phyloP scores from a whole-genome alignment of 2,888 invertebrate genomes.

The Phyllotreta striolata region DNA sequence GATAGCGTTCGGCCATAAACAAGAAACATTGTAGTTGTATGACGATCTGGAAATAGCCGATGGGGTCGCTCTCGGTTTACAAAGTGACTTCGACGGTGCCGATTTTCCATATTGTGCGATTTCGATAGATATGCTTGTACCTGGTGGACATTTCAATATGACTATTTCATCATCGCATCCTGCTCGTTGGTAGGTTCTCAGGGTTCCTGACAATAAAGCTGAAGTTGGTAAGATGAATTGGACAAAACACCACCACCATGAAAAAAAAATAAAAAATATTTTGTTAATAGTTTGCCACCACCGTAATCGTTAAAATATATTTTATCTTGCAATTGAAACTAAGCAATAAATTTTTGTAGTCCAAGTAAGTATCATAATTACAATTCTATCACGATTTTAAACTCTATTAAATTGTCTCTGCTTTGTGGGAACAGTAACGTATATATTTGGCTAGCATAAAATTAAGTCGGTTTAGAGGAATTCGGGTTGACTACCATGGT shows the following conservation, averaged over 20 bases:
- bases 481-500: conserved; percentile 15
- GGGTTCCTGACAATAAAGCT: conserved; percentile 90
- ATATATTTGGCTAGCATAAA: conserved; percentile 14
- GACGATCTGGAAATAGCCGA: conserved; percentile 58
- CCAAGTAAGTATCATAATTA: background rate
- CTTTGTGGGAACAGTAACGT: background rate
- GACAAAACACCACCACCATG: conserved; percentile 19
- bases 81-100: conserved; percentile 54
- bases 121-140: conserved; percentile 90
- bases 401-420: conserved; percentile 2
- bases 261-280: background rate
- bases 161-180: conserved; percentile 93
- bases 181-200: conserved; percentile 89
- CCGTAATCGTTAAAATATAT: conserved; percentile 1
- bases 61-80: conserved; percentile 49
- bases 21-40: conserved; percentile 71
- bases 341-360: background rate
- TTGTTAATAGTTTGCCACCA: conserved; percentile 8
- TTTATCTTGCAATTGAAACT: background rate
- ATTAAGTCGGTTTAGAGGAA: conserved; percentile 18
- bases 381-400: conserved; percentile 12
- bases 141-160: conserved; percentile 86
- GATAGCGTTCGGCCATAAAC: conserved; percentile 78
- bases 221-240: conserved; percentile 43
- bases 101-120: conserved; percentile 89